Base-by-base conservation (phyloP, 2,797 vertebrate species). In the Propithecus deckenii region DNA sequence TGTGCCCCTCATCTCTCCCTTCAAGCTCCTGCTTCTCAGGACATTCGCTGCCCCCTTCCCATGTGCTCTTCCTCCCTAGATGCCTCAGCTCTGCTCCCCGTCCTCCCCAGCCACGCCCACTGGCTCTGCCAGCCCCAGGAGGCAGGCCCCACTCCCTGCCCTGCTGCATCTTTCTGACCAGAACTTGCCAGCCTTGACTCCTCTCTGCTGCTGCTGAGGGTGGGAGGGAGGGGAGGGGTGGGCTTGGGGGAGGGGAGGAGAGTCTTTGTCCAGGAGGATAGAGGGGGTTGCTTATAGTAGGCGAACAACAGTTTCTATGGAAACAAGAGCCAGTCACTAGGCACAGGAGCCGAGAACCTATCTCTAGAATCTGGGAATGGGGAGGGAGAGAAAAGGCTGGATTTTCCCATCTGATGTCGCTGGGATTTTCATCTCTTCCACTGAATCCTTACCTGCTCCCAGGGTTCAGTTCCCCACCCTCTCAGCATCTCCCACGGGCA, bases 231-330 rank as follows among this genome's bases (percentile, higher is more conserved):
- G 41, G 89, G 28, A 57, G 69, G 92, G 92, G 61, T 7, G 17
- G 38, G 48, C 7, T 65, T 81, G 74, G 89, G 61, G 83, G 91
- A 35, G 23, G 80, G 93, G 89, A 91, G 4, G 59, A 96, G 96
- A 97, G 97, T 97, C 97, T 98, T 98, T 98, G 97, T 98, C 98
- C 98, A 96, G 89, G 79, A 98, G 96, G 95, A 96, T 97, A 88
- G 86, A 81, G 96, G 92, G 83, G 90, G 93, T 93, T 92, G 89
- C 86, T 96, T 93, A 65, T 95, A 87, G 38, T 95, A 95, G 96
- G 94, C 75, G 96, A 96, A 94, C 96, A 91, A 92, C 97, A 79
- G 98, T 98, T 98, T 97, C 98, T 97, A 95, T 97, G 98, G 98
- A 46, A 89, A 98, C 38, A 32, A 98, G 95, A 98, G 94, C 96